phyloP scores from a whole-genome alignment of 2,797 vertebrate genomes.

The Danio albolineatus region DNA sequence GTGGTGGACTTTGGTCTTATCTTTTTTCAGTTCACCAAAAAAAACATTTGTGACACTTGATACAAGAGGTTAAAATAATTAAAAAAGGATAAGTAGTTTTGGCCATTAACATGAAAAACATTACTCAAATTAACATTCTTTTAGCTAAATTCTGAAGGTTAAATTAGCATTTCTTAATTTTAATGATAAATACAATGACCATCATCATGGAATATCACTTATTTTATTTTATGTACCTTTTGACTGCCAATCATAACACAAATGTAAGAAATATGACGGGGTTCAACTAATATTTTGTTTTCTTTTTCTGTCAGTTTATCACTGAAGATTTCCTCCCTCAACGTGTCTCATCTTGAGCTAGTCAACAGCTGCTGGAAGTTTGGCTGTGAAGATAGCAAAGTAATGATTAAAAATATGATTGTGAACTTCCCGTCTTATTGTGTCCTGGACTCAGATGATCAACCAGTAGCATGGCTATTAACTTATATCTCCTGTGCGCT shows the following conservation, averaged over 20 bases:
- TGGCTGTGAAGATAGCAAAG: conserved; percentile 35
- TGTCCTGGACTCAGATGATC: conserved; percentile 52
- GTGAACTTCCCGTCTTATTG: conserved; percentile 56
- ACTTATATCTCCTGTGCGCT: conserved; percentile 54
- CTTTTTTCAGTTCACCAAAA: neutral
- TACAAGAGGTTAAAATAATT: too few relatives aligned
- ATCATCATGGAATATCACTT: too few relatives aligned
- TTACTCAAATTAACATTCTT: too few relatives aligned
- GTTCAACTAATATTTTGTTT: neutral
- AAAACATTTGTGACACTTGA: neutral
- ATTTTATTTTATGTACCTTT: too few relatives aligned
- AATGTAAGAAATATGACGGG: neutral
- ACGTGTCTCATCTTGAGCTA: conserved; percentile 54
- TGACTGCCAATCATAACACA: neutral
- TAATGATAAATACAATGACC: too few relatives aligned
- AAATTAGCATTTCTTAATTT: too few relatives aligned
- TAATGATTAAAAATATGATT: conserved; percentile 54
- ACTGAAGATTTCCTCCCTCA: conserved; percentile 47
- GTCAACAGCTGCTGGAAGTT: conserved; percentile 63
- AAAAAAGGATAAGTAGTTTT: neutral
- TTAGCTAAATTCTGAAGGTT: too few relatives aligned
- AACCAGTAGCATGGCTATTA: conserved; percentile 61
- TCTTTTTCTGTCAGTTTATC: conserved; percentile 8
- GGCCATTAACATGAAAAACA: neutral
- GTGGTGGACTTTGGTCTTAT: neutral